A percentile compares a stretch with the other conserved stretches of the same genome.
Evolutionary conservation across 2,888 invertebrate species (phyloP).

Genomic region (Caenorhabditis virilis): DNA sequence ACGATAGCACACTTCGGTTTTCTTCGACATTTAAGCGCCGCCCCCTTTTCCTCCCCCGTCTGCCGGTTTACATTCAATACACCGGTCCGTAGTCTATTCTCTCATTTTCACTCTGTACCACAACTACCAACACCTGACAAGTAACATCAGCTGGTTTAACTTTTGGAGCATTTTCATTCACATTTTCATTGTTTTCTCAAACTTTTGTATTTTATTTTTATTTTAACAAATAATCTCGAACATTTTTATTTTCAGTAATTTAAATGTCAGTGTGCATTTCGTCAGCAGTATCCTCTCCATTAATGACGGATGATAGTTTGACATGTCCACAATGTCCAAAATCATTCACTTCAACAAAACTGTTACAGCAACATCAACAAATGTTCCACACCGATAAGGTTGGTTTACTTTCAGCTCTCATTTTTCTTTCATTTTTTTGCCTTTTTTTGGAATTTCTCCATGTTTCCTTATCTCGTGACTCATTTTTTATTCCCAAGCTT

Average conservation of each 20-base stretch:
- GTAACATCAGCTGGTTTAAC: too few species aligned
- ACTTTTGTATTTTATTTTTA: neutral
- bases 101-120: too few species aligned
- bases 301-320: slow-evolving; percentile 27
- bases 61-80: neutral
- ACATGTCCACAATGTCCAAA: slow-evolving; percentile 57
- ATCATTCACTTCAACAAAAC: slow-evolving; percentile 55
- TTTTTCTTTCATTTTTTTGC: slow-evolving; percentile 2
- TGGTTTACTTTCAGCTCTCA: slow-evolving; percentile 12
- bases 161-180: neutral
- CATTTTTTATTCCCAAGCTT: too few species aligned
- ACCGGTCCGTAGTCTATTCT: neutral
- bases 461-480: too few species aligned
- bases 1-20: neutral
- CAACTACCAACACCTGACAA: too few species aligned
- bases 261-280: slow-evolving; percentile 40
- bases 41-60: neutral
- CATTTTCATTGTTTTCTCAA: neutral
- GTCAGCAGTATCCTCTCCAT: slow-evolving; percentile 15
- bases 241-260: slow-evolving; percentile 4
- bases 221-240: slow-evolving; percentile 11
- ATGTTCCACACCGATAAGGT: slow-evolving; percentile 67
- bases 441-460: neutral
- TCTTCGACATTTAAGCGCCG: neutral
- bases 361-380: slow-evolving; percentile 62